Base-by-base conservation (phyloP, 2,797 vertebrate genomes). In the Sparus aurata region DNA sequence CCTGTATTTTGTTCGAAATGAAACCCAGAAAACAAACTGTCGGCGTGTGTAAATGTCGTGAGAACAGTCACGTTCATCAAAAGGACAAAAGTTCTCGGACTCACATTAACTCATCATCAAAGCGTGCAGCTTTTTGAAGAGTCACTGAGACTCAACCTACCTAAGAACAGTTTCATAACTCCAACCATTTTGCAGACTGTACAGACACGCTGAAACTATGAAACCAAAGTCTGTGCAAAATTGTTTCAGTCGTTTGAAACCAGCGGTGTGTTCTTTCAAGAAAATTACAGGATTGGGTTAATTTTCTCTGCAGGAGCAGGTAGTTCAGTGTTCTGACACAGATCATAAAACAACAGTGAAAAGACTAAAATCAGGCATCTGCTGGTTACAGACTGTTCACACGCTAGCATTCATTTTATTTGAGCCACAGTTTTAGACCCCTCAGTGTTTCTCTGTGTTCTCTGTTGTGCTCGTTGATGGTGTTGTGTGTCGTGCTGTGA, bases 401-500 rank as follows among this genome's bases (percentile, higher is more conserved):
- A 34, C 30, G 6, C 6, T 34, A 7, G 6, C 34, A 34, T 34
- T 34, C 34, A 34, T 34, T 34, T 34, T 34, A 34, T 34, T 34
- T 13, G 53, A n/a, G 20, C 9, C 3, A 9, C 17, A 10, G 13
- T 12, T 22, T 3, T 23, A 47, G 49, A 67, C 3, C 55, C 45
- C 9, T 60, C 16, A 16, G 77, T 73, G 38, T 17, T 79, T 65
- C 18, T 62, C 8, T 62, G 1, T 20, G 58, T 50, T 57, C 25
- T 53, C 63, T 46, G 69, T 57, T 58, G 75, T 84, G 86, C 67
- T 78, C 20, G 46, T 61, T 76, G 67, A 25, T 79, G 74, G 50
- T 77, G 84, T 90, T 55, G 15, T 64, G 77, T 89, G 69, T 57
- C 20, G 83, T 90, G 76, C 52, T 82, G 68, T 89, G 58, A 25